Conservation (phyloP, 2,888 invertebrate genomes). For the Xanthorhoe designata region DNA sequence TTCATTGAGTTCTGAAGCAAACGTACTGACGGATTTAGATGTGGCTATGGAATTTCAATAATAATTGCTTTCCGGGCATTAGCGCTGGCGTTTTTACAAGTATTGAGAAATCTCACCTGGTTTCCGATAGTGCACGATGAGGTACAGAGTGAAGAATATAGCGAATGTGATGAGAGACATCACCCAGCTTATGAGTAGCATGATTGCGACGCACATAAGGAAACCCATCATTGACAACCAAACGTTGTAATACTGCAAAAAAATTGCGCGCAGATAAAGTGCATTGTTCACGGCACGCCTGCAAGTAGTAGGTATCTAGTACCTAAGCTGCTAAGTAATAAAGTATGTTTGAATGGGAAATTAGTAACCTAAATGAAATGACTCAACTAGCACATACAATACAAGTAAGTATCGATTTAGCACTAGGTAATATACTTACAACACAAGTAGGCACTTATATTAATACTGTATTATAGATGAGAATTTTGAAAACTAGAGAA, state of each 20-base stretch:
- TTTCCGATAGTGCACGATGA: constrained; percentile 96
- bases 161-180: constrained; percentile 97
- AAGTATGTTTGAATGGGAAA: not conserved
- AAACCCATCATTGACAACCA: constrained; percentile 95
- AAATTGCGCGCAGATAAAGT: constrained; percentile 22
- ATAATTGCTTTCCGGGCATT: constrained; percentile 3
- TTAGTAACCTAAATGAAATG: not conserved
- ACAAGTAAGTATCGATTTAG: not conserved
- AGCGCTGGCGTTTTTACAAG: not conserved
- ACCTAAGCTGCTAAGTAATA: not conserved
- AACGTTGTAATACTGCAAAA: constrained; percentile 93
- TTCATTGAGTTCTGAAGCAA: constrained; percentile 46
- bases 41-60: constrained; percentile 54
- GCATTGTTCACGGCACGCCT: constrained; percentile 20
- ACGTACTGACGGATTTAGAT: constrained; percentile 58
- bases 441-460: not conserved
- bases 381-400: not conserved
- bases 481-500: not conserved
- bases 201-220: constrained; percentile 93
- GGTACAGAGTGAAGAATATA: constrained; percentile 94
- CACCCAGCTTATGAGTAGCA: constrained; percentile 97
- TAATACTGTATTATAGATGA: not conserved
- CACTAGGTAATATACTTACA: not conserved
- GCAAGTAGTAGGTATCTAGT: no score
- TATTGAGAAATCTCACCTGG: constrained; percentile 86